Evolutionary conservation across 2,888 invertebrate genomes (phyloP).

Genomic region (Eretmocerus hayati): DNA sequence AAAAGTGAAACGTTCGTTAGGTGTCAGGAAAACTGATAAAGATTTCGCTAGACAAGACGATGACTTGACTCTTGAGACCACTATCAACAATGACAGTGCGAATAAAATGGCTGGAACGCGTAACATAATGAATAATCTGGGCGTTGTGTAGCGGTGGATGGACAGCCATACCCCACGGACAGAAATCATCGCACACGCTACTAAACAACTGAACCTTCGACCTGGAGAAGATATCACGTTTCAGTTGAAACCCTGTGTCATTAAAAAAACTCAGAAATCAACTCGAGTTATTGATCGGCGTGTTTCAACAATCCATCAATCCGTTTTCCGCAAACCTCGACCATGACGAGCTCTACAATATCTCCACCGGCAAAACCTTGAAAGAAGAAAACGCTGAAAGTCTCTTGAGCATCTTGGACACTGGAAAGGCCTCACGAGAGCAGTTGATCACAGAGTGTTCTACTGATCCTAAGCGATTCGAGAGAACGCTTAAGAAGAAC

Average conservation of each 20-base stretch:
- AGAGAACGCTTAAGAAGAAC: background rate
- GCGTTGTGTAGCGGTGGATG: background rate
- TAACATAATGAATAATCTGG: background rate
- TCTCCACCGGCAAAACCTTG: background rate
- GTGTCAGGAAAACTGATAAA: background rate
- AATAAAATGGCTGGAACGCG: background rate
- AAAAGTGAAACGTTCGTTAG: slow-evolving; percentile 6
- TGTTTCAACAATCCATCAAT: background rate
- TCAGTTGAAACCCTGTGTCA: slow-evolving; percentile 1
- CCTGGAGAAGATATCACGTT: background rate
- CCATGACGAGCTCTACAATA: background rate
- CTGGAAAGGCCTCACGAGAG: background rate
- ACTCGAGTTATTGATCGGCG: background rate
- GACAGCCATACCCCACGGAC: background rate
- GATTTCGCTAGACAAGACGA: background rate
- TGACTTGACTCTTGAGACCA: background rate
- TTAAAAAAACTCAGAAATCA: background rate
- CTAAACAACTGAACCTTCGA: background rate
- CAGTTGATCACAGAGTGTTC: background rate
- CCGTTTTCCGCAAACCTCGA: background rate
- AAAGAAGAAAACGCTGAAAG: background rate
- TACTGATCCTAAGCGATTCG: background rate
- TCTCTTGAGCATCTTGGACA: background rate
- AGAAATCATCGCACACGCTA: background rate
- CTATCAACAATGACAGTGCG: background rate